Base-by-base conservation (phyloP, 2,113 vertebrate species). In the Gavialis gangeticus region DNA sequence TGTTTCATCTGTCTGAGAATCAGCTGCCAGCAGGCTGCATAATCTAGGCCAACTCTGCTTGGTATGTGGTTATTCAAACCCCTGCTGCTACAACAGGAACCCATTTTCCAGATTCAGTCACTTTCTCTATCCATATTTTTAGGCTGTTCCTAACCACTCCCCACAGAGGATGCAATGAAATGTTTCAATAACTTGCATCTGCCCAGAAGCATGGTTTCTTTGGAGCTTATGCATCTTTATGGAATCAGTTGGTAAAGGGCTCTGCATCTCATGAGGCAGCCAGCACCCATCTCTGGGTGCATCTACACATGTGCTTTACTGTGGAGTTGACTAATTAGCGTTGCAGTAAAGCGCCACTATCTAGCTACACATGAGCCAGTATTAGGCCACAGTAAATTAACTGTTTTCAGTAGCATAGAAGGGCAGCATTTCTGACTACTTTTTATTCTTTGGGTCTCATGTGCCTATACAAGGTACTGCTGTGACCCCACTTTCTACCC, bases 201-300 rank as follows among this genome's bases (percentile, higher is more conserved):
- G 90, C 88, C 84, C 92, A 85, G 85, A 95, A 97, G 95, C 96
- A 95, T 95, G 86, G 93, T 84, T 94, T 93, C 92, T 85, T 90
- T 81, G 87, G 84, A 94, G 79, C 57, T 90, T 86, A 87, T 90
- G 95, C 79, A 87, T 82, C 88, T 97, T 93, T 95, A 63, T 93
- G 79, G 10, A 46, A 1, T 34, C 54, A 94, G 86, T 92, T 95
- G 96, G 85, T 83, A 90, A 81, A 55, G 59, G 84, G 57, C 88
- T 92, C 71, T 90, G 58, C 83, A 82, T 94, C 95, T 27, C 82
- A 63, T 56, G n/a, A 75, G 81, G 88, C 90, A 96, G 92, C 96
- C 96, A 95, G 91, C 92, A 73, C 84, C 90, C 88, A 92, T 92
- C 90, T 96, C 95, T 71, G 10, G 95, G 46, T 46, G 46, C 46